Percentiles rank a stretch among this genome's conserved stretches.
Evolutionary conservation across 2,888 invertebrate genomes (phyloP).

Genomic region (Tenodera sinensis): DNA sequence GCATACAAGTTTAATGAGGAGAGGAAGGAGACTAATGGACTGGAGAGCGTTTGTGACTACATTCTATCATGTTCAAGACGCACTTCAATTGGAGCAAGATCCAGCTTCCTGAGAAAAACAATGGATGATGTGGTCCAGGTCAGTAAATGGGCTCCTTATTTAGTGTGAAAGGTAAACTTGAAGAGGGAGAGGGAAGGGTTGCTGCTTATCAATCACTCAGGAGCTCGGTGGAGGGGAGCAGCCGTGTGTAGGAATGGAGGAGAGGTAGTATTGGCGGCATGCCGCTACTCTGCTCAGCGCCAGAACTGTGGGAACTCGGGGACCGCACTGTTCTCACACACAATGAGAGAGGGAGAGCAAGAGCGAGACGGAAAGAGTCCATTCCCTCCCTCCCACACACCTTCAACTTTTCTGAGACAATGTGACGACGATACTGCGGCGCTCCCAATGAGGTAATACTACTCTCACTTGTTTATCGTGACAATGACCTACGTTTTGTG

Average conservation of each 20-base stretch:
- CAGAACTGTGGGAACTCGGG: constrained; percentile 15
- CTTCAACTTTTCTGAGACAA: neutral
- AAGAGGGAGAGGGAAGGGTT: neutral
- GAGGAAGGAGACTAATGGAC: too few relatives aligned
- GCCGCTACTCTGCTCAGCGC: neutral
- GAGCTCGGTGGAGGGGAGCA: neutral
- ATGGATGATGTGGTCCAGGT: neutral
- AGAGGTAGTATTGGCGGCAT: neutral
- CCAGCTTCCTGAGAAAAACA: neutral
- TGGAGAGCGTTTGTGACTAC: too few relatives aligned
- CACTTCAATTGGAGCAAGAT: neutral
- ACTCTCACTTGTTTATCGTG: neutral
- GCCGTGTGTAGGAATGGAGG: neutral
- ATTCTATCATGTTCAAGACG: too few relatives aligned
- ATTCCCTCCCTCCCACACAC: neutral
- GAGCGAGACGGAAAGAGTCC: neutral
- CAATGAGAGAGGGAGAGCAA: neutral
- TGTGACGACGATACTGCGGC: neutral
- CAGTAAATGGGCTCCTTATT: neutral
- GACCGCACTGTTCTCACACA: constrained; percentile 18
- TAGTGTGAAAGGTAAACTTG: neutral
- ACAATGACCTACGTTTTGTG: neutral
- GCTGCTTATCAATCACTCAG: neutral
- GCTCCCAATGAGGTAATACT: too few relatives aligned
- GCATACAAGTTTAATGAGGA: too few relatives aligned